These are phyloP conservation scores for Achatina immaculata DNA, from an alignment of 1,140 invertebrate species.

Conservation along the genomic window DNA sequence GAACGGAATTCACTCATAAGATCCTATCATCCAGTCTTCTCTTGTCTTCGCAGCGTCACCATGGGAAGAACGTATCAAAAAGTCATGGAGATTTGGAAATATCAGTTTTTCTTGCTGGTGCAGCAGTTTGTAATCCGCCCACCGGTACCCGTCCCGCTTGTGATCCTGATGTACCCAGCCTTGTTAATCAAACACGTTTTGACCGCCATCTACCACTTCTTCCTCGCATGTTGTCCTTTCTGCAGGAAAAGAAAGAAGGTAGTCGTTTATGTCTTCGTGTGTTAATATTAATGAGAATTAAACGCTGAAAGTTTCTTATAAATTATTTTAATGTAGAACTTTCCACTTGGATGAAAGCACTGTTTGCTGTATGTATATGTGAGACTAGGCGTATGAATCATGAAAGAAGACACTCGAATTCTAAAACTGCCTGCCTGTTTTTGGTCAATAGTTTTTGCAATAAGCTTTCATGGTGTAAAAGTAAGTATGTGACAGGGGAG, in stretches of 20 bases:
- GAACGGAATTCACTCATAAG: no score
- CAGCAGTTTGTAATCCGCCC: slow-evolving; percentile 70
- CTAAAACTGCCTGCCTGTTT: no score
- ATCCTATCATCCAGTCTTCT: no score
- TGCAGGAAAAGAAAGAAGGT: not conserved
- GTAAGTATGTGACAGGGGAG: no score
- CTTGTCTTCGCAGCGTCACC: slow-evolving; percentile 66
- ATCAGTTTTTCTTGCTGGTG: slow-evolving; percentile 71
- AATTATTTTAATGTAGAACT: no score
- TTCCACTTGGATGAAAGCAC: no score
- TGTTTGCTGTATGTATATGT: no score
- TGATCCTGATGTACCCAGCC: slow-evolving; percentile 59
- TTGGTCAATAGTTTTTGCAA: no score
- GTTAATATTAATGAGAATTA: not conserved
- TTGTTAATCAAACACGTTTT: slow-evolving; percentile 31
- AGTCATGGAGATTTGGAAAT: slow-evolving; percentile 72
- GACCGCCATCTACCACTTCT: not conserved
- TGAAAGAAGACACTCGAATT: no score
- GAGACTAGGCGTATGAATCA: no score
- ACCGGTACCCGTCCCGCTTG: slow-evolving; percentile 60
- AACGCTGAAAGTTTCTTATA: no score
- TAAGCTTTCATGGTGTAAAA: no score
- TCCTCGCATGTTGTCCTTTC: not conserved
- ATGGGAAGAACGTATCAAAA: slow-evolving; percentile 66
- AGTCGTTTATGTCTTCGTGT: not conserved